phyloP scores from a whole-genome alignment of 1,140 invertebrate genomes.

The Drosophila parabipectinata region DNA sequence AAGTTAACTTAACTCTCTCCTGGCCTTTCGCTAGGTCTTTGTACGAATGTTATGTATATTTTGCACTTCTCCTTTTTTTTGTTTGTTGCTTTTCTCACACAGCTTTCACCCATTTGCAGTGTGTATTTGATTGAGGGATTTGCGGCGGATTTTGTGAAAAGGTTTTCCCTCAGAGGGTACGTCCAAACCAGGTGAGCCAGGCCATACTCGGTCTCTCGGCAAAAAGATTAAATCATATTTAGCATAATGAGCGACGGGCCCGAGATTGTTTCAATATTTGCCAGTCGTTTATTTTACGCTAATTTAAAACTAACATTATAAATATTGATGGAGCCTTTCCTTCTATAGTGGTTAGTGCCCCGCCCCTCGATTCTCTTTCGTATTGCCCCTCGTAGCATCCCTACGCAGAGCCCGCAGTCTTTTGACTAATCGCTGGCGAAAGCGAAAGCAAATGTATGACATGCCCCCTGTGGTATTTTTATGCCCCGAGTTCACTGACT shows the following conservation, averaged over 20 bases:
- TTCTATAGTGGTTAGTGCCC: not conserved
- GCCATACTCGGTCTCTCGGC: constrained; percentile 11
- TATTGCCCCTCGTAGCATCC: too few relatives aligned
- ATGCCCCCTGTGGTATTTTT: constrained; percentile 70
- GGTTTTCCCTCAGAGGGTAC: not conserved
- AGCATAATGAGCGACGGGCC: constrained; percentile 34
- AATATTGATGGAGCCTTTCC: constrained; percentile 58
- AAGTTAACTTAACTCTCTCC: constrained; percentile 12
- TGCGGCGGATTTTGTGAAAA: constrained; percentile 22
- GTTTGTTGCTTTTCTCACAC: not conserved
- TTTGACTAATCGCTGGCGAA: constrained; percentile 56
- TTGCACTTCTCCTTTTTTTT: not conserved
- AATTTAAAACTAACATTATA: constrained; percentile 82
- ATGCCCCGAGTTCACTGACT: constrained; percentile 59
- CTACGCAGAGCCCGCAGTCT: not conserved
- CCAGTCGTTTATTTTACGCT: constrained; percentile 72
- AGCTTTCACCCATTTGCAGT: constrained; percentile 24
- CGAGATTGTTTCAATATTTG: constrained; percentile 65
- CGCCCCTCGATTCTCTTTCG: too few relatives aligned
- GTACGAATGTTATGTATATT: not conserved
- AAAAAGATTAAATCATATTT: constrained; percentile 53
- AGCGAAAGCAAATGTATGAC: constrained; percentile 78
- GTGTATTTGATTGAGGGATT: constrained; percentile 42
- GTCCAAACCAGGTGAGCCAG: constrained; percentile 9
- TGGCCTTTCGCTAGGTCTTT: not conserved